Percentiles rank a stretch among this genome's conserved stretches.
These are phyloP conservation scores for Motacilla tschutschensis DNA, from an alignment of 2,113 vertebrate species.

Conservation along the genomic window DNA sequence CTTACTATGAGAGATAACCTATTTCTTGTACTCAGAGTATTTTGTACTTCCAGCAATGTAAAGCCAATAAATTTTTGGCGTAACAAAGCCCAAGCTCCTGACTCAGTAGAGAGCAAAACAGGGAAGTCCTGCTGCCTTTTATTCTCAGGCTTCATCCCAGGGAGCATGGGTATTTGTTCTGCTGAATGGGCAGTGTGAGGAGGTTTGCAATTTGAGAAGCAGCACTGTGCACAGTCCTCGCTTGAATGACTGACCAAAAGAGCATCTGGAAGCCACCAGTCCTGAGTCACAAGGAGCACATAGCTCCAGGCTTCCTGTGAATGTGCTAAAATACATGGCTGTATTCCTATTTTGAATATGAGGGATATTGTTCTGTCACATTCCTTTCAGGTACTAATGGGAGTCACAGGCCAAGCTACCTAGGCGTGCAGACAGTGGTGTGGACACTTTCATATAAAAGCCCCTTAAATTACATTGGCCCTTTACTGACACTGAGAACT, in stretches of 20 bases:
- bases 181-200: not conserved
- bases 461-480: accelerated
- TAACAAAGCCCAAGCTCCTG: conserved; percentile 15
- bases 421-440: not conserved
- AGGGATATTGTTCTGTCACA: not conserved
- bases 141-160: not conserved
- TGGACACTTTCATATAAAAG: not conserved
- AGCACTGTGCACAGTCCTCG: accelerated
- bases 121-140: conserved; percentile 6
- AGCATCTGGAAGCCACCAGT: not conserved
- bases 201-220: not conserved
- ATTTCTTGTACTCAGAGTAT: not conserved
- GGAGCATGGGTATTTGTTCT: not conserved
- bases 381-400: not conserved
- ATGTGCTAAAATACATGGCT: not conserved
- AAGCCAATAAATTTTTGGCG: not conserved
- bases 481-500: not conserved
- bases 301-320: not conserved
- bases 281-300: not conserved
- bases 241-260: not conserved
- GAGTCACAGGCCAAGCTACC: not conserved
- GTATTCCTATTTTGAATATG: not conserved
- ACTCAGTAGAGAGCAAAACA: not conserved
- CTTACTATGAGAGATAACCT: not conserved
- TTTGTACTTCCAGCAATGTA: not conserved